Evolutionary conservation across 2,797 vertebrate genomes (phyloP).

Genomic region (Sus cebifrons): DNA sequence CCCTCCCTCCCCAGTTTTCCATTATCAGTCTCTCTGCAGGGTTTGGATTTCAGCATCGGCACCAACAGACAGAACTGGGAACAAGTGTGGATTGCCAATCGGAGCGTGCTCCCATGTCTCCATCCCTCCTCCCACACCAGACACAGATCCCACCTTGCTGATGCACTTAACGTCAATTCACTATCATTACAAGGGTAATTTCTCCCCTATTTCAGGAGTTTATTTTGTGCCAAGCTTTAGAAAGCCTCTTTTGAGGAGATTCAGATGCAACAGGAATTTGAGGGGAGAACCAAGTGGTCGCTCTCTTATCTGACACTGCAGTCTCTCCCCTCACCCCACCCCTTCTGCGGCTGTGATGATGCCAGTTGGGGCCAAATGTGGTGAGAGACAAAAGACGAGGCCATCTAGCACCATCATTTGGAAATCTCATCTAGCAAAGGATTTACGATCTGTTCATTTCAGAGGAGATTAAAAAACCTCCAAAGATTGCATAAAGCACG

Average conservation of each 20-base stretch:
- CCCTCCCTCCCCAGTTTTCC: conserved; percentile 5
- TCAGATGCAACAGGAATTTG: conserved; percentile 84
- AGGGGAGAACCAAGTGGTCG: neutral
- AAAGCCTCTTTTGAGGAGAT: conserved; percentile 79
- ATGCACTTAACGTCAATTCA: conserved; percentile 86
- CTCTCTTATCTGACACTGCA: neutral
- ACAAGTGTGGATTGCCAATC: conserved; percentile 83
- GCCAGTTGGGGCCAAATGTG: conserved; percentile 71
- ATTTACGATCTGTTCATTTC: conserved; percentile 88
- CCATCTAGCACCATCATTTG: conserved; percentile 85
- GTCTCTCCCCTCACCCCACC: conserved; percentile 79
- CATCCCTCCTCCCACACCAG: conserved; percentile 77
- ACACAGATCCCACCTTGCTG: conserved; percentile 67
- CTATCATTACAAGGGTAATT: conserved; percentile 84
- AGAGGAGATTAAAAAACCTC: conserved; percentile 87
- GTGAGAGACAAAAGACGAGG: conserved; percentile 85
- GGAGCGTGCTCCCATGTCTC: conserved; percentile 48
- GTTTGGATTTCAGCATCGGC: conserved; percentile 73
- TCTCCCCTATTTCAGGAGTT: conserved; percentile 84
- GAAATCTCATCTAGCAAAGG: conserved; percentile 86
- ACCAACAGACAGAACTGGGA: conserved; percentile 86
- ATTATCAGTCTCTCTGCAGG: conserved; percentile 72
- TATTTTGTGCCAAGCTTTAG: conserved; percentile 76
- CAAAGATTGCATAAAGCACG: conserved; percentile 87
- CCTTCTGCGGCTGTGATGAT: conserved; percentile 64